Percentiles rank a stretch among this genome's conserved stretches.
Conservation (phyloP, 2,888 invertebrate species). For the Actias luna region DNA sequence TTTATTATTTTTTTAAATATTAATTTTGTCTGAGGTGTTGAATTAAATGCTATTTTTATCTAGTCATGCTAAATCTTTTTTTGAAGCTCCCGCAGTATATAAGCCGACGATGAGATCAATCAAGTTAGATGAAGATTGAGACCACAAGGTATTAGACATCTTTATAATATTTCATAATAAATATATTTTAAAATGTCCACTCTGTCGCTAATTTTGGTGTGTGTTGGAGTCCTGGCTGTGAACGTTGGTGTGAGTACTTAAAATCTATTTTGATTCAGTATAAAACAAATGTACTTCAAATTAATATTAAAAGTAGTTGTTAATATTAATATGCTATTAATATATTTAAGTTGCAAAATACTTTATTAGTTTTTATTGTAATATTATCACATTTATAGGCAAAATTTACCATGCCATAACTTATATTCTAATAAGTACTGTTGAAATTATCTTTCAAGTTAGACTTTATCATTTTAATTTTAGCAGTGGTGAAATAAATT, state of each 20-base stretch:
- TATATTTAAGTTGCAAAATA: no score
- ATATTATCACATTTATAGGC: no score
- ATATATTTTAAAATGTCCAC: constrained; percentile 22
- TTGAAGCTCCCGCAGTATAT: constrained; percentile 22
- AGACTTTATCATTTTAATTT: no score
- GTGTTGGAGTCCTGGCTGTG: constrained; percentile 22
- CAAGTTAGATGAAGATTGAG: constrained; percentile 11
- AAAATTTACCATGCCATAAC: no score
- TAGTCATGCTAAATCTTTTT: background rate
- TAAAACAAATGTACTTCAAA: background rate
- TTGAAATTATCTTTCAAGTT: no score
- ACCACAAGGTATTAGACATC: constrained; percentile 10
- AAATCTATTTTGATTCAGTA: background rate
- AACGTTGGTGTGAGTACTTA: constrained; percentile 17
- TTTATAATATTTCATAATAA: background rate
- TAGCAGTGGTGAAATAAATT: no score
- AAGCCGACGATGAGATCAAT: constrained; percentile 15
- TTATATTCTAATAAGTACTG: no score
- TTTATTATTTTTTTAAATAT: constrained; percentile 9
- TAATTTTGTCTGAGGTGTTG: constrained; percentile 1
- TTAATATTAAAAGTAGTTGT: background rate
- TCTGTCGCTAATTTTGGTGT: constrained; percentile 20
- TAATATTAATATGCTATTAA: background rate
- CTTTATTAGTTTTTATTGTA: no score
- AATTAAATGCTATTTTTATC: constrained; percentile 12